Evolutionary conservation across 2,797 vertebrate genomes (phyloP), one percentile per base, ranked within the genome.

Genomic region (Thunnus albacares): DNA sequence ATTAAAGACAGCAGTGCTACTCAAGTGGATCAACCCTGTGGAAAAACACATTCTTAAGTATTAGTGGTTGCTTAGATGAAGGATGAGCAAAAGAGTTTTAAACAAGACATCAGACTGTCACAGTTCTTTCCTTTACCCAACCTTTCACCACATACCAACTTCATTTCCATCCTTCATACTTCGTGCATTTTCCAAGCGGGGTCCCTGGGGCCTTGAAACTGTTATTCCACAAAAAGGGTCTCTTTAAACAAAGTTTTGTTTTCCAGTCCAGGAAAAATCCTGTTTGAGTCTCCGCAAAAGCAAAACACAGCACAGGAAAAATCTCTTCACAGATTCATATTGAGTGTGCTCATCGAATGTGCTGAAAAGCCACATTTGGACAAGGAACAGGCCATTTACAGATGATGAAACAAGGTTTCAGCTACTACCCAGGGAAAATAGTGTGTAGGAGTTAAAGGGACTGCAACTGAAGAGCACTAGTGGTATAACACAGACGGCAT

Each of bases 181-280:
- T 51, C 57, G 2, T 66, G 47, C 78, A 83, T 87, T 90, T 89
- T 87, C 89, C 81, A 85, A 52, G 30, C 55, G 1, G 58, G 57
- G 22, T 88, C 86, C 73, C 85, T 6, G 26, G 83, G 81, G 83
- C 60, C 65, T 49, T 68, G n/a, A 71, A 88, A 78, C 65, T 73
- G 70, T 74, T 85, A 80, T 86, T 68, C 58, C 55, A 35, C 45
- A 49, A 49, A 72, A 18, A 18, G 15, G n/a, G 28, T 81, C 68
- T 57, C 62, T 64, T 82, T 24, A 70, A 82, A 79, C 51, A 79
- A 67, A 75, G 73, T 87, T 83, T 77, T 67, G 51, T 80, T 82
- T 90, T 88, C 81, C 88, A 90, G 72, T 78, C 24, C 69, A 69
- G 86, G 74, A 88, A 87, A 78, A 90, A 57, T 78, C 75, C 69